Evolutionary conservation across 2,113 vertebrate species (phyloP), one percentile per base, ranked within the genome.

Genomic region (Lathamus discolor): DNA sequence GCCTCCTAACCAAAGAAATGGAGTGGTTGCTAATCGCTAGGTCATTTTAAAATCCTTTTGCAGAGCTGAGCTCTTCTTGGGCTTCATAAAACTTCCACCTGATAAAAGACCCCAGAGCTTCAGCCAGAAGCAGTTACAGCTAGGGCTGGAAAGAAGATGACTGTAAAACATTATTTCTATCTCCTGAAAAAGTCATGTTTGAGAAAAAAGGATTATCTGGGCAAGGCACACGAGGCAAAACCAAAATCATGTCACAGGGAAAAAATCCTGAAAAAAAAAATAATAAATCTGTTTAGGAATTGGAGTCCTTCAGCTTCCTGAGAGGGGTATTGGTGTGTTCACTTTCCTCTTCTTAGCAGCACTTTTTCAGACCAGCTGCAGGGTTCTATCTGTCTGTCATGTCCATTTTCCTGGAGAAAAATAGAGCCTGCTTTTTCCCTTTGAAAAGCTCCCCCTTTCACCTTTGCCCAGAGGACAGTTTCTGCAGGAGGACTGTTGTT

Each of bases 191-290:
- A 16, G 18, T 68, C 51, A 29, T 27, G 37, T 84, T 94, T 72
- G 77, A 93, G 39, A 55, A 75, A 82, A 76, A 92, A 76, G 20
- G 8, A 74, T 77, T 25, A 83, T 49, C 37, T 75, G 35, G 14
- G 27, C 11, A 84, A 79, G 22, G 35, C 13, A 64, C 5, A 43
- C 6, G 46, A 73, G 22, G 17, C 7, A 72, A 64, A 76, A 77
- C 1, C 11, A 48, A 75, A 83, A 63, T 7, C 62, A 43, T 24
- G 41, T n/a, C 7, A 63, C 0, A 0, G 22, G 49, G 17, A 90
- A 90, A 69, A 9, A 75, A n/a, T 43, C 75, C 29, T 35, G 23
- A 28, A 70, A 86, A 37, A 52, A 79, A 75, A 76, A 46, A 46
- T 11, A 39, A 39, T 39, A 37, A 9, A 22, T 52, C n/a, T 61